A percentile compares a stretch with the other conserved stretches of the same genome.
Conservation (phyloP, 2,888 invertebrate species). For the Phyto melanocephala region DNA sequence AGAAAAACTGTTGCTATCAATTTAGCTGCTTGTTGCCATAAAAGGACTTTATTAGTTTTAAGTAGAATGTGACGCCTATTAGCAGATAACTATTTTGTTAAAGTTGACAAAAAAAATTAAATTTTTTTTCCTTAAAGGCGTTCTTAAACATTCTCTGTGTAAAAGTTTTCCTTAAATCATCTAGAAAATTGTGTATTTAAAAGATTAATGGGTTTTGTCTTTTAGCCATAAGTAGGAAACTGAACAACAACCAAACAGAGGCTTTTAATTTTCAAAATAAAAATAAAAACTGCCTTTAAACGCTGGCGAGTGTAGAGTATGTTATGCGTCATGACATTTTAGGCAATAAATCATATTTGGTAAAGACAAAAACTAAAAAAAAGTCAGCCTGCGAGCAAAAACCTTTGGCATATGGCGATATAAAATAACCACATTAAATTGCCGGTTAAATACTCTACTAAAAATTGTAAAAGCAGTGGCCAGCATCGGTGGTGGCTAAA, state of each 20-base stretch:
- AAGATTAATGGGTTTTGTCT: conserved; percentile 49
- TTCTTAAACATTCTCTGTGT: neutral
- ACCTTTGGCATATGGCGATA: conserved; percentile 41
- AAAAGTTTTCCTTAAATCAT: neutral
- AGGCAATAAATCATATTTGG: conserved; percentile 64
- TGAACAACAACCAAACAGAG: neutral
- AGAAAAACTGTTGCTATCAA: too few species aligned
- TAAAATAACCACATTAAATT: conserved; percentile 51
- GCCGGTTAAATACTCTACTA: conserved; percentile 53
- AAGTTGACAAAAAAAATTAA: conserved; percentile 15
- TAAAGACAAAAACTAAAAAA: conserved; percentile 36
- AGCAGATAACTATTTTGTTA: neutral
- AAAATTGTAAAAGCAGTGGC: conserved; percentile 27
- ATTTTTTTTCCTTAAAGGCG: conserved; percentile 19
- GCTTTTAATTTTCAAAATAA: conserved; percentile 19
- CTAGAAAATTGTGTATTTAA: conserved; percentile 28
- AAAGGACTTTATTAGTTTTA: neutral
- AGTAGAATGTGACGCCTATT: neutral
- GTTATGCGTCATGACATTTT: conserved; percentile 62
- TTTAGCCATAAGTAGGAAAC: conserved; percentile 50
- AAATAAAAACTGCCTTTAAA: conserved; percentile 22
- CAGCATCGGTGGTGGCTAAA: neutral
- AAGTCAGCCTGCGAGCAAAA: conserved; percentile 24
- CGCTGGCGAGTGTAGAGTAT: conserved; percentile 36
- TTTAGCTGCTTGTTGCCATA: neutral